Conservation (phyloP, 1,140 invertebrate species). For the Heterodera schachtii region DNA sequence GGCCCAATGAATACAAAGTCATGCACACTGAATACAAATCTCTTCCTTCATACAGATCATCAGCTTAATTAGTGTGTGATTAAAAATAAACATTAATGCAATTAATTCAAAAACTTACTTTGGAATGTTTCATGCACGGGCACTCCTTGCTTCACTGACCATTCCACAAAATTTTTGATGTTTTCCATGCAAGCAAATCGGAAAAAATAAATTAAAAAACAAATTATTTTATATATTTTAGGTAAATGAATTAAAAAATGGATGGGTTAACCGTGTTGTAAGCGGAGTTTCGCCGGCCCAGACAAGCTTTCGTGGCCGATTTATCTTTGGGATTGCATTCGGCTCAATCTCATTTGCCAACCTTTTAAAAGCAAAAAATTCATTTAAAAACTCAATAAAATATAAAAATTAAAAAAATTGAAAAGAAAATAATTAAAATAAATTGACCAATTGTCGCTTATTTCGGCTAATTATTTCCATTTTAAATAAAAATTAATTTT, state of each 20-base stretch:
- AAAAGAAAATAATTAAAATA: too few species aligned
- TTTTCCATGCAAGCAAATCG: slow-evolving; percentile 96
- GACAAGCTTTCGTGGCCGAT: slow-evolving; percentile 23
- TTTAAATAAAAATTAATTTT: too few species aligned
- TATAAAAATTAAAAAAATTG: neutral
- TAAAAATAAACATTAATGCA: neutral
- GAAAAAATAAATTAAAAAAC: slow-evolving; percentile 72
- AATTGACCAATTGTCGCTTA: too few species aligned
- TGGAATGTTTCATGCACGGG: slow-evolving; percentile 92
- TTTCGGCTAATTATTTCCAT: too few species aligned
- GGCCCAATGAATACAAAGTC: slow-evolving; percentile 85
- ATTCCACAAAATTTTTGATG: slow-evolving; percentile 87
- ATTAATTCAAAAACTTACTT: slow-evolving; percentile 55
- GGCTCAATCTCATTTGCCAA: slow-evolving; percentile 23
- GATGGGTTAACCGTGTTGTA: slow-evolving; percentile 35
- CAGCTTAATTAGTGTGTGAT: slow-evolving; percentile 39
- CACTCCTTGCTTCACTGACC: slow-evolving; percentile 81
- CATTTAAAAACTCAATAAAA: neutral
- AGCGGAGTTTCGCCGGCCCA: slow-evolving; percentile 32
- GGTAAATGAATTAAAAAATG: slow-evolving; percentile 78
- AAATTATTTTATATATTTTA: slow-evolving; percentile 73
- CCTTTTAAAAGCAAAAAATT: slow-evolving; percentile 3
- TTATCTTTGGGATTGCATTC: slow-evolving; percentile 17
- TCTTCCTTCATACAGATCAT: slow-evolving; percentile 87
- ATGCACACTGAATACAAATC: slow-evolving; percentile 92